These are phyloP conservation scores for Lochmaea capreae DNA, from an alignment of 2,888 invertebrate genomes.

Conservation along the genomic window DNA sequence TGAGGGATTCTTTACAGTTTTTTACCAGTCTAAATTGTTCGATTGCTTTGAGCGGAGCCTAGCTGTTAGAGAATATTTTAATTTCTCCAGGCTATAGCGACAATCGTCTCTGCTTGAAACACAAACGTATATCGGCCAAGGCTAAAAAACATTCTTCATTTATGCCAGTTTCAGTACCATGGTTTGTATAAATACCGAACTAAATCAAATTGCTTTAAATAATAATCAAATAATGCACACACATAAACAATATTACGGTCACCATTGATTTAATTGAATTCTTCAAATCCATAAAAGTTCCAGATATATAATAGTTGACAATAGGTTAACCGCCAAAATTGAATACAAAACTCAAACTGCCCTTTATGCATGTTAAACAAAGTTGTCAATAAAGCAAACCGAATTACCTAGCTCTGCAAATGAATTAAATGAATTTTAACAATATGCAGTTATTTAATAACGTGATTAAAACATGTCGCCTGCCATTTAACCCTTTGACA, in stretches of 20 bases:
- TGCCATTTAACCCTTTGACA: constrained; percentile 38
- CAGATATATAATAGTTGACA: not conserved
- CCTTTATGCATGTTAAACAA: constrained; percentile 16
- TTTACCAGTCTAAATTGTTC: too few species aligned
- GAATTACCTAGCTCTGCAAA: constrained; percentile 26
- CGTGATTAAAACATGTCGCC: constrained; percentile 45
- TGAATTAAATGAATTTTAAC: constrained; percentile 44
- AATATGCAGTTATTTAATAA: constrained; percentile 39
- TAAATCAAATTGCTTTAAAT: not conserved
- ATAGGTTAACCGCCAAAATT: constrained; percentile 8
- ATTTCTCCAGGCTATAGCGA: too few species aligned
- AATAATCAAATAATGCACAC: not conserved
- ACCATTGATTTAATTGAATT: not conserved
- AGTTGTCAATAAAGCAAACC: constrained; percentile 34
- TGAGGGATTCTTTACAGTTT: too few species aligned
- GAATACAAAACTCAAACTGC: constrained; percentile 4
- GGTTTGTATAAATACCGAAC: too few species aligned
- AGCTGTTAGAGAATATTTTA: too few species aligned
- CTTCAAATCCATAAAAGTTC: not conserved
- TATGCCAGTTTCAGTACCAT: too few species aligned
- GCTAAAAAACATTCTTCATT: too few species aligned
- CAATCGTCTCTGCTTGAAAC: too few species aligned
- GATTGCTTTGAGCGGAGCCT: too few species aligned
- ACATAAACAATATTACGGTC: not conserved
- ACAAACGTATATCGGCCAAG: too few species aligned